Conservation (phyloP, 1,140 invertebrate species). For the Coenobita brevimanus region DNA sequence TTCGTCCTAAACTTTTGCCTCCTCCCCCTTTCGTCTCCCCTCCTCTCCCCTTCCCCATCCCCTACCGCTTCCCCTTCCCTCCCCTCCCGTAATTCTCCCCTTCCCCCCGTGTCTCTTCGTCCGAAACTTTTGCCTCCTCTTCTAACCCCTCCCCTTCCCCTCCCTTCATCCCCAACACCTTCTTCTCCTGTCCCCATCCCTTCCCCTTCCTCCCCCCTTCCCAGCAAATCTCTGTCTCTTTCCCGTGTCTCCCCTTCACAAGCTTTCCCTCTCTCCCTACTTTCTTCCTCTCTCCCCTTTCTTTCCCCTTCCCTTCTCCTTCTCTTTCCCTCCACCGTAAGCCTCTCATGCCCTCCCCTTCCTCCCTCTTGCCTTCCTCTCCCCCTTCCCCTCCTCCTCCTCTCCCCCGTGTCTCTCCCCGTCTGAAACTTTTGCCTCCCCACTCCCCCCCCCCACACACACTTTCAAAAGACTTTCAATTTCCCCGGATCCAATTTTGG, state of each 20-base stretch:
- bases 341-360: not conserved
- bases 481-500: constrained; percentile 2
- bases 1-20: no score
- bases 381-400: constrained; percentile 1
- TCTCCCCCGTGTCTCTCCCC: not conserved
- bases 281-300: no score
- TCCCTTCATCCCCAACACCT: not conserved
- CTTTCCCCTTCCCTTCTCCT: no score
- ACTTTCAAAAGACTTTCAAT: not conserved
- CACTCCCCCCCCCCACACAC: not conserved
- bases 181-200: not conserved
- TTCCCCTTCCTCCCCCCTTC: not conserved
- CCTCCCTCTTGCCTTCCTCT: not conserved
- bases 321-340: not conserved
- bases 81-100: no score
- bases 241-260: no score
- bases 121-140: not conserved
- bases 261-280: no score
- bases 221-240: not conserved
- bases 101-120: no score
- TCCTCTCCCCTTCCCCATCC: no score
- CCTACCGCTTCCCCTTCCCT: no score
- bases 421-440: not conserved
- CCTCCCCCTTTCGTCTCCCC: no score
- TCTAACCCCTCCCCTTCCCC: not conserved